Evolutionary conservation across 2,797 vertebrate genomes (phyloP).

Genomic region (Microhierax caerulescens): DNA sequence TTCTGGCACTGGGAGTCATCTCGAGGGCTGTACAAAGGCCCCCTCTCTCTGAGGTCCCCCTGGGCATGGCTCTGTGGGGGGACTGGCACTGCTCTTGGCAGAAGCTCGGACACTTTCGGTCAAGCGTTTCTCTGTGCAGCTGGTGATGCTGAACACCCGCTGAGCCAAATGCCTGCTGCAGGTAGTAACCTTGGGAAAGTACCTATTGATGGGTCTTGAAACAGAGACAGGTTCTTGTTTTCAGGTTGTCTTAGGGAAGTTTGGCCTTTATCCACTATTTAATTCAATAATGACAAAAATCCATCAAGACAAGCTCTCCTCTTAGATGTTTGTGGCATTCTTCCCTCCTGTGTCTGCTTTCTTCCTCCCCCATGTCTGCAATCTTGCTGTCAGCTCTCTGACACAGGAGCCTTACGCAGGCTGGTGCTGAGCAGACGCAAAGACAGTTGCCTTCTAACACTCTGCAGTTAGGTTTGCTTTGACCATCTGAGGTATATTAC

Average conservation of each 20-base stretch:
- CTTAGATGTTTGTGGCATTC: neutral
- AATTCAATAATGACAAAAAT: neutral
- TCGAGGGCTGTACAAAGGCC: neutral
- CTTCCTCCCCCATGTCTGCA: neutral
- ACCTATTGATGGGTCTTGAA: neutral
- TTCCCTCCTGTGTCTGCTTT: neutral
- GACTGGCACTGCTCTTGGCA: accelerated
- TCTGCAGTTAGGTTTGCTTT: neutral
- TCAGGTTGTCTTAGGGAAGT: neutral
- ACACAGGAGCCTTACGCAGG: neutral
- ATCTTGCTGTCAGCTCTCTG: neutral
- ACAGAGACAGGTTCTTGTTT: neutral
- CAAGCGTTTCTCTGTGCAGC: neutral
- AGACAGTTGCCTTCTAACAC: neutral
- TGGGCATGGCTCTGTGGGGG: accelerated
- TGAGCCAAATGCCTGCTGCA: neutral
- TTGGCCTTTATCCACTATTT: neutral
- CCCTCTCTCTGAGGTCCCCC: neutral
- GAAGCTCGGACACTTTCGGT: neutral
- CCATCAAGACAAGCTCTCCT: neutral
- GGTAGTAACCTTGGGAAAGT: neutral
- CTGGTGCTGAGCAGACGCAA: neutral
- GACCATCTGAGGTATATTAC: neutral
- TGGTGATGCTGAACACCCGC: accelerated
- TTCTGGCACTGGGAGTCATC: neutral